phyloP scores from a whole-genome alignment of 2,888 invertebrate genomes.

The Nymphalis polychloros region DNA sequence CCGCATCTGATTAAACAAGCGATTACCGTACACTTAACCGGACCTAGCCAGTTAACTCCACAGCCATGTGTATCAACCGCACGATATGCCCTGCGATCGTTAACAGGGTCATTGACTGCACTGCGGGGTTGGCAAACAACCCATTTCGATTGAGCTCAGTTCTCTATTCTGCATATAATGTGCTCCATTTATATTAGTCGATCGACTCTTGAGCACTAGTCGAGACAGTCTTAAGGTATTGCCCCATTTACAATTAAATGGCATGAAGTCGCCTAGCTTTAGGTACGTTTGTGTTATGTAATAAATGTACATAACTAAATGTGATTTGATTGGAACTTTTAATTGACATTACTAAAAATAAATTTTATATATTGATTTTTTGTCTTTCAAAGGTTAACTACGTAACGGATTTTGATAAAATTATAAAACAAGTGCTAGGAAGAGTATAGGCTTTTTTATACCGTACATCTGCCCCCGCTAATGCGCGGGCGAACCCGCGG shows the following conservation, averaged over 20 bases:
- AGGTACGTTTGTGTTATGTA: background rate
- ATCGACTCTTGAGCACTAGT: slow-evolving; percentile 18
- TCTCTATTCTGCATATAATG: slow-evolving; percentile 45
- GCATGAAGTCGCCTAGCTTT: background rate
- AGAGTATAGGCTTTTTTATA: too few species aligned
- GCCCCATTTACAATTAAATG: slow-evolving; percentile 3
- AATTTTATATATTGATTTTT: too few species aligned
- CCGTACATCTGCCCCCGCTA: too few species aligned
- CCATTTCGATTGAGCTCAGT: slow-evolving; percentile 52
- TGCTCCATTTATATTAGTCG: slow-evolving; percentile 40
- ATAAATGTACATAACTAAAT: too few species aligned
- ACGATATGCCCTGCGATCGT: slow-evolving; percentile 51
- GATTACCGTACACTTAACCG: slow-evolving; percentile 2
- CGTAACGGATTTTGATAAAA: too few species aligned
- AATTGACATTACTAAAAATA: too few species aligned
- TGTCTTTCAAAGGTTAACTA: too few species aligned
- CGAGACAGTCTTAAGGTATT: slow-evolving; percentile 3
- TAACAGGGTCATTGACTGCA: slow-evolving; percentile 59
- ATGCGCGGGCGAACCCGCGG: too few species aligned
- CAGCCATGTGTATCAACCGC: slow-evolving; percentile 37
- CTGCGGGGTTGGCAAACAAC: slow-evolving; percentile 48
- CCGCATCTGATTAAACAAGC: background rate
- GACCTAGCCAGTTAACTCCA: background rate
- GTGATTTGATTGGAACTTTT: too few species aligned
- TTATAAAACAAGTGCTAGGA: too few species aligned